Evolutionary conservation across 2,797 vertebrate species (phyloP).

Genomic region (Muraenolepis orangiensis): DNA sequence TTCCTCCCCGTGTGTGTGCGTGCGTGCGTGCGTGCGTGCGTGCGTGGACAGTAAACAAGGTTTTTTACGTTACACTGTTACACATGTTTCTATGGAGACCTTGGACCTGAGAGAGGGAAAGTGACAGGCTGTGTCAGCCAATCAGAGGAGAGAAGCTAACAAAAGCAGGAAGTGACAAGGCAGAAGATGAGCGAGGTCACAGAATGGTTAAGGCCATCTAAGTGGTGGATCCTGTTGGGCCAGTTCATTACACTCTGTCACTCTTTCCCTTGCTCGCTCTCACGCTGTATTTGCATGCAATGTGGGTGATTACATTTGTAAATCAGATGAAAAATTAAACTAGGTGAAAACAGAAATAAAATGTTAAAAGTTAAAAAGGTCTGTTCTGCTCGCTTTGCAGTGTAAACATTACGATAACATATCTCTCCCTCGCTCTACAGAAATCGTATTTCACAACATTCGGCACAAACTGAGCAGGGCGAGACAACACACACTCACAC

Average conservation of each 20-base stretch:
- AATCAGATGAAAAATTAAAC: too few relatives aligned
- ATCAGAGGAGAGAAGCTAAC: neutral
- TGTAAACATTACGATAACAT: neutral
- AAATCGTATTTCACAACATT: neutral
- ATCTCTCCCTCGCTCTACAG: neutral
- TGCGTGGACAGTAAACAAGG: neutral
- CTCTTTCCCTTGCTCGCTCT: too few relatives aligned
- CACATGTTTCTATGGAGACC: neutral
- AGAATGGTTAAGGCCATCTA: neutral
- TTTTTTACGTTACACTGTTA: neutral
- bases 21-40: neutral
- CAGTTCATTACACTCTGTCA: neutral
- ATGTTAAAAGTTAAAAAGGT: neutral
- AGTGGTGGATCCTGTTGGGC: neutral
- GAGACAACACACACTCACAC: neutral
- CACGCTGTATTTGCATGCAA: too few relatives aligned
- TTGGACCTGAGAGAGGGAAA: neutral
- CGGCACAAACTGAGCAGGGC: neutral
- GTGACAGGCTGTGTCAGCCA: neutral
- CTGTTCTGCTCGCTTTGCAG: neutral
- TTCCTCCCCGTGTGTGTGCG: constrained; percentile 6
- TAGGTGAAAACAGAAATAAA: too few relatives aligned
- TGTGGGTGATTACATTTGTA: too few relatives aligned
- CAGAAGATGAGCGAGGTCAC: neutral
- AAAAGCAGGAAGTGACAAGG: too few relatives aligned